Base-by-base conservation (phyloP, 2,888 invertebrate species). In the Zygogramma bicolorata region DNA sequence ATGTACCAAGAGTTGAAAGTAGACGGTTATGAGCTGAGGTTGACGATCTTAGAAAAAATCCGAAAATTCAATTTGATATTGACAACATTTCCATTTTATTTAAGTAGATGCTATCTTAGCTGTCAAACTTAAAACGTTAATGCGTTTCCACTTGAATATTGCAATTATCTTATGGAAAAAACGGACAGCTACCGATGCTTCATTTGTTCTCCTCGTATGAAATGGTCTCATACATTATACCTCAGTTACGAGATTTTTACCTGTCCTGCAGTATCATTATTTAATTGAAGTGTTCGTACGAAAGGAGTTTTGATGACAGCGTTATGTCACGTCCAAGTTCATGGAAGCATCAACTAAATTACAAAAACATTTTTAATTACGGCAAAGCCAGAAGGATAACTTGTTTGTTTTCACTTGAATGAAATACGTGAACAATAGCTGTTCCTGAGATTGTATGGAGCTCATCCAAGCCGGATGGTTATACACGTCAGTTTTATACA, bases 291-390 rank as follows among this genome's bases (percentile, higher is more conserved):
- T 25, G 53, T 53, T 53, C 53, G 15, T 53, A 53, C 25, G 53
- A 53, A 53, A 22, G 53, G n/a, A 53, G 53, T 27, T 53, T 53
- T 53, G 53, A 53, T 53, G 53, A 53, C 53, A 53, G 25, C 29
- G 34, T 63, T 25, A 46, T 63, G 29, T 46, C 63, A 46, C 29
- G 63, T 46, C 46, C 46, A 46, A 63, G 63, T 63, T 63, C 63
- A 63, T 63, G 63, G 63, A 46, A 63, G 49, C 63, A 63, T 63
- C 46, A 63, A 46, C 46, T 46, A 63, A 63, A 63, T 63, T 63
- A 40, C 40, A 31, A 46, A 63, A 63, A 63, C 46, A 63, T 63
- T 63, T 42, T 63, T 63, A 63, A 53, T 53, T 53, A n/a, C 27
- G 53, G 8, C 53, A 27, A 53, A 53, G 53, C 15, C 53, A 53